Conservation (phyloP, 2,888 invertebrate species). For the Volucella bombylans region DNA sequence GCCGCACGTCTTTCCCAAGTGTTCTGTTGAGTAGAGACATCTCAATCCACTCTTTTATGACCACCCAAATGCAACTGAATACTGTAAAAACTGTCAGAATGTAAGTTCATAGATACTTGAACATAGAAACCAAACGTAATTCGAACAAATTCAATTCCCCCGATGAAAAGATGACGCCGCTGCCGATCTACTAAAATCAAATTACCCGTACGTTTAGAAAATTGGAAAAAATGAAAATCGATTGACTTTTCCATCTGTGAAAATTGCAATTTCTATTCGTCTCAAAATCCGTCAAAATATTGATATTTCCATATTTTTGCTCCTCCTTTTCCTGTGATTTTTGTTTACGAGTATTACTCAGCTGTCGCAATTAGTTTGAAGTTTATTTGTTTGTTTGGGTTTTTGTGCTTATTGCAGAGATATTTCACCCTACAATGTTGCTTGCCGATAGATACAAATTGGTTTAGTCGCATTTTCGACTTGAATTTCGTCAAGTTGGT, state of each 20-base stretch:
- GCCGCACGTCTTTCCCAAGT: constrained; percentile 1
- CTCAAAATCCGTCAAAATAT: no score
- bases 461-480: background rate
- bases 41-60: constrained; percentile 2
- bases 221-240: no score
- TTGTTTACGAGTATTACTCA: background rate
- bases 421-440: constrained; percentile 22
- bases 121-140: no score
- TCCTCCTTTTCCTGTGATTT: no score
- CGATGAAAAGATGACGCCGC: no score
- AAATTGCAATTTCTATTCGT: no score
- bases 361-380: constrained; percentile 12
- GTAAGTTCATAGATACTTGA: background rate
- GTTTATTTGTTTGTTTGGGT: constrained; percentile 30
- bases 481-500: constrained; percentile 10
- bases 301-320: no score
- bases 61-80: background rate
- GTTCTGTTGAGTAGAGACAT: background rate
- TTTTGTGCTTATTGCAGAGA: background rate
- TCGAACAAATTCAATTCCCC: no score
- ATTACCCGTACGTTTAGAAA: no score
- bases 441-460: background rate
- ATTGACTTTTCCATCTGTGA: no score
- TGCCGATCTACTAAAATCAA: no score
- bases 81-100: background rate